Conservation (phyloP, 2,113 vertebrate genomes). For the Cricetomys ansorgei region DNA sequence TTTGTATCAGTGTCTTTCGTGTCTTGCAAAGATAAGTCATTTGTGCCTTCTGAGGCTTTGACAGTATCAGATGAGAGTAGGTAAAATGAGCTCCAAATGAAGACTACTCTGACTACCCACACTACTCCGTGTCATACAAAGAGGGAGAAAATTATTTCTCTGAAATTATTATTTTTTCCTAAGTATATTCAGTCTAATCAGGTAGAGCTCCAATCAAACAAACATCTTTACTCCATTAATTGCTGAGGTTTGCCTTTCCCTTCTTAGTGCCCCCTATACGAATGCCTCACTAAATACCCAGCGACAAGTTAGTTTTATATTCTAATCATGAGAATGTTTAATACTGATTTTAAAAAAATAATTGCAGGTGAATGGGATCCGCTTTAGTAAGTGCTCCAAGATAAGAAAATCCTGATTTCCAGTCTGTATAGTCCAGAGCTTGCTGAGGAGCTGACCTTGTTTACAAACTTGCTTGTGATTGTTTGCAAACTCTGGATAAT, state of each 20-base stretch:
- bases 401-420: neutral
- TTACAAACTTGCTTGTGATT: too few species aligned
- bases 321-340: slow-evolving; percentile 1
- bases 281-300: neutral
- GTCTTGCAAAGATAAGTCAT: slow-evolving; percentile 8
- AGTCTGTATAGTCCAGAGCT: neutral
- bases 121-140: neutral
- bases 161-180: neutral
- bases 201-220: slow-evolving; percentile 27
- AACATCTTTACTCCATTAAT: neutral
- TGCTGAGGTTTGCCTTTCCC: neutral
- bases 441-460: neutral
- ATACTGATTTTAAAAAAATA: slow-evolving; percentile 29
- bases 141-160: neutral
- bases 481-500: neutral
- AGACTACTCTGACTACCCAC: too few species aligned
- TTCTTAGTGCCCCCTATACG: neutral
- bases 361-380: neutral
- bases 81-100: neutral
- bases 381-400: neutral
- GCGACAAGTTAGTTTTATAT: neutral
- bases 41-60: neutral
- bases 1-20: neutral
- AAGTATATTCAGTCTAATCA: neutral
- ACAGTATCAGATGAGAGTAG: neutral